Percentiles rank a stretch among this genome's conserved stretches.
These are phyloP conservation scores for Euura lappo DNA, from an alignment of 1,140 invertebrate genomes.

Conservation along the genomic window DNA sequence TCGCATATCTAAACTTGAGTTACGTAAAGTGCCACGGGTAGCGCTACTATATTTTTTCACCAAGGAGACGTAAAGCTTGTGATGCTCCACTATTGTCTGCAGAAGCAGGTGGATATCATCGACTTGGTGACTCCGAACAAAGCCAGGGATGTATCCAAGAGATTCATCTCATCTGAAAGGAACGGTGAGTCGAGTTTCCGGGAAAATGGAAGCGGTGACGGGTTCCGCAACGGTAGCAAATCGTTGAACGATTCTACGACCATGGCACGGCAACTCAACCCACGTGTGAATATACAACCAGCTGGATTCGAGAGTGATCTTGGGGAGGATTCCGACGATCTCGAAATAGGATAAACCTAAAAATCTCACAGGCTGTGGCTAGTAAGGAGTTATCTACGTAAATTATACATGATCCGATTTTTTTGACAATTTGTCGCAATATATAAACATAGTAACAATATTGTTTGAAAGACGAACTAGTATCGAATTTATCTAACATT, in stretches of 20 bases:
- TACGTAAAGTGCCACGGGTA: not conserved
- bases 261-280: slow-evolving; percentile 14
- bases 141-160: not conserved
- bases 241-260: not conserved
- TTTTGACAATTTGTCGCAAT: too few species aligned
- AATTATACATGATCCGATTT: too few species aligned
- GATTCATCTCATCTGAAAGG: slow-evolving; percentile 17
- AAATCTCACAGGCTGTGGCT: too few species aligned
- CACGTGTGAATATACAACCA: slow-evolving; percentile 13
- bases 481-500: too few species aligned
- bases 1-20: not conserved
- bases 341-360: slow-evolving; percentile 14
- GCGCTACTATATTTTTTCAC: slow-evolving; percentile 10
- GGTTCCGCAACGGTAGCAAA: not conserved
- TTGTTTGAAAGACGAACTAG: too few species aligned
- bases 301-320: slow-evolving; percentile 33
- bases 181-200: slow-evolving; percentile 10
- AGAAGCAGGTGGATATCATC: slow-evolving; percentile 28
- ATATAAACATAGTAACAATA: too few species aligned
- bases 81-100: not conserved
- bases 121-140: slow-evolving; percentile 33
- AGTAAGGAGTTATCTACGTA: too few species aligned
- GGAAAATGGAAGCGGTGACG: slow-evolving; percentile 14
- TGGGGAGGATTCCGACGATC: slow-evolving; percentile 21
- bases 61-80: not conserved